Percentiles rank a stretch among this genome's conserved stretches.
Evolutionary conservation across 2,888 invertebrate genomes (phyloP).

Genomic region (Herminia tarsipennalis): DNA sequence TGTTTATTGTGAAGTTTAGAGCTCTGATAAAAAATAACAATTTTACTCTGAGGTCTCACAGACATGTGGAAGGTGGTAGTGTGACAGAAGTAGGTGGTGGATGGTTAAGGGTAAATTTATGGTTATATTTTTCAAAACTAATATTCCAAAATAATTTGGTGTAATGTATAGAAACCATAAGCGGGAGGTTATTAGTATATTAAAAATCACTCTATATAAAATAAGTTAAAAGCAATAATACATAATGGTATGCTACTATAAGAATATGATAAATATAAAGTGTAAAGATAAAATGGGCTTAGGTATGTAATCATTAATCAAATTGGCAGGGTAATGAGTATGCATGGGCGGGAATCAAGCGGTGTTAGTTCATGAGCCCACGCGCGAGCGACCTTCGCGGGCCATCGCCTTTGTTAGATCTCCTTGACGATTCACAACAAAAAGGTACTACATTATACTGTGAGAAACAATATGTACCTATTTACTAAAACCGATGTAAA

Average conservation of each 20-base stretch:
- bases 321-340: conserved; percentile 41
- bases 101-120: no score
- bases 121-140: no score
- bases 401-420: conserved; percentile 53
- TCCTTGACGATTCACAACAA: conserved; percentile 44
- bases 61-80: no score
- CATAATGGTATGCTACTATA: not conserved
- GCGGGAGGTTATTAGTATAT: no score
- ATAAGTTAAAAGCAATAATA: not conserved
- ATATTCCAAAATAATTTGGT: no score
- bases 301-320: conserved; percentile 34
- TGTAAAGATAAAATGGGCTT: conserved; percentile 21
- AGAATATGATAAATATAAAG: conserved; percentile 14
- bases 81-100: no score
- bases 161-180: no score
- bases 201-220: conserved; percentile 4
- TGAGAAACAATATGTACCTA: conserved; percentile 29
- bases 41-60: no score
- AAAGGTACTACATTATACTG: conserved; percentile 30
- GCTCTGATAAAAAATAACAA: conserved; percentile 6
- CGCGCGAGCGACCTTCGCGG: conserved; percentile 56
- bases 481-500: conserved; percentile 18
- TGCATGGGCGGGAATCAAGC: conserved; percentile 62
- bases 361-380: conserved; percentile 53
- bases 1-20: no score